phyloP scores from a whole-genome alignment of 1,140 invertebrate genomes.

The Drosophila ogumai region DNA sequence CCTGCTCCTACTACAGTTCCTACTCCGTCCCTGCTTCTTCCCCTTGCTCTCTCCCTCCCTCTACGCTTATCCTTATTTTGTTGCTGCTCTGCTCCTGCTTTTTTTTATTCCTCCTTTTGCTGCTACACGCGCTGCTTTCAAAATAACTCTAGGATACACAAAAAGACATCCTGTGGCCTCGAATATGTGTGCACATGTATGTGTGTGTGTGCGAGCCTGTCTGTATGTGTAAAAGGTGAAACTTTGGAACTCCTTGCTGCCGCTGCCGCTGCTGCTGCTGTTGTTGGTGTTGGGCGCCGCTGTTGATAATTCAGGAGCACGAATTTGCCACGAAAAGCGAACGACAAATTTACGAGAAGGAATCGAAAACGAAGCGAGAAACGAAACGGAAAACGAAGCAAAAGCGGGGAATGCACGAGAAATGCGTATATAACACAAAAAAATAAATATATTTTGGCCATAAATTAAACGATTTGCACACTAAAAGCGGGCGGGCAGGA shows the following conservation, averaged over 20 bases:
- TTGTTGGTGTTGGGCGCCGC: constrained; percentile 33
- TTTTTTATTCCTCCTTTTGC: constrained; percentile 33
- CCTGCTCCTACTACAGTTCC: constrained; percentile 2
- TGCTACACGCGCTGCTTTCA: constrained; percentile 66
- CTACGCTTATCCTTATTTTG: constrained; percentile 18
- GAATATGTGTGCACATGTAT: constrained; percentile 18
- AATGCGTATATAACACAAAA: constrained; percentile 52
- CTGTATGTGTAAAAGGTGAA: constrained; percentile 66
- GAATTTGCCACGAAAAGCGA: constrained; percentile 72
- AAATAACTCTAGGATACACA: constrained; percentile 83
- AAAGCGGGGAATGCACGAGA: constrained; percentile 62
- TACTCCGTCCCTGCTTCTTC: background rate
- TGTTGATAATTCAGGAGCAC: constrained; percentile 66
- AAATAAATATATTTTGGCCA: constrained; percentile 77
- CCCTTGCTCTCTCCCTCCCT: background rate
- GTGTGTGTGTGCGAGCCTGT: constrained; percentile 9
- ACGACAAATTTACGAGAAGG: constrained; percentile 67
- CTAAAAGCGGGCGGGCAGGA: constrained; percentile 53
- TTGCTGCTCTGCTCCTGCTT: constrained; percentile 32
- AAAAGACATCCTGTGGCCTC: constrained; percentile 74
- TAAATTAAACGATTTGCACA: constrained; percentile 83
- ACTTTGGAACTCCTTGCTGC: constrained; percentile 64
- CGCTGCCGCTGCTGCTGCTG: constrained; percentile 44
- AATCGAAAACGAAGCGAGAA: constrained; percentile 19
- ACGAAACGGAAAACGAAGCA: constrained; percentile 39